Evolutionary conservation across 2,888 invertebrate species (phyloP).

Genomic region (Elmis aenea): DNA sequence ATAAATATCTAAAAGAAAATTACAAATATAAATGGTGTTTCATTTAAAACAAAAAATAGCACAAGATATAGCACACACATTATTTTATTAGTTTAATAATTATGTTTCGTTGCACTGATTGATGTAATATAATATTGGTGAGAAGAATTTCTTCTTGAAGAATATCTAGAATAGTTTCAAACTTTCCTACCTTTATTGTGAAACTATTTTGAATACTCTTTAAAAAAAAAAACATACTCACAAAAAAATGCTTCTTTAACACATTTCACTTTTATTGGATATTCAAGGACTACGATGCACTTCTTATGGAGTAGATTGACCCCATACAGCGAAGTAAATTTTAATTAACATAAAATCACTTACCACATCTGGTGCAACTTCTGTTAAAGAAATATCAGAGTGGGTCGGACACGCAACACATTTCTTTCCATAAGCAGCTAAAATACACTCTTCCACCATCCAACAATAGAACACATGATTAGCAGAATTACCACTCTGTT

Average conservation of each 20-base stretch:
- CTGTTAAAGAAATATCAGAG: conserved; percentile 65
- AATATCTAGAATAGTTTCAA: no score
- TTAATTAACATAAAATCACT: no score
- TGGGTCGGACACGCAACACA: conserved; percentile 74
- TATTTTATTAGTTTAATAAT: background rate
- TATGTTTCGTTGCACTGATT: background rate
- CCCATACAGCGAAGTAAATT: no score
- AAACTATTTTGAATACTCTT: no score
- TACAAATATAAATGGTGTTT: background rate
- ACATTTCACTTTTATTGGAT: no score
- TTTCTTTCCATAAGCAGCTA: conserved; percentile 73
- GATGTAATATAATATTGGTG: no score
- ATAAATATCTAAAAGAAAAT: conserved; percentile 61
- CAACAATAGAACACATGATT: conserved; percentile 61
- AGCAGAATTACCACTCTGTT: conserved; percentile 28
- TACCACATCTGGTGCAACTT: conserved; percentile 90
- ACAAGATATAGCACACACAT: background rate
- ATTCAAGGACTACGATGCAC: no score
- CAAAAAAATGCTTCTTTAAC: no score
- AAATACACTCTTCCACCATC: conserved; percentile 95
- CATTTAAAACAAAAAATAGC: background rate
- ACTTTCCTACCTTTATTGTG: no score
- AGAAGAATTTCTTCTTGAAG: no score
- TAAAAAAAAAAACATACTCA: no score
- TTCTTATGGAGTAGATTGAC: no score